Evolutionary conservation across 2,797 vertebrate genomes (phyloP).

Genomic region (Gallinago nigripennis): DNA sequence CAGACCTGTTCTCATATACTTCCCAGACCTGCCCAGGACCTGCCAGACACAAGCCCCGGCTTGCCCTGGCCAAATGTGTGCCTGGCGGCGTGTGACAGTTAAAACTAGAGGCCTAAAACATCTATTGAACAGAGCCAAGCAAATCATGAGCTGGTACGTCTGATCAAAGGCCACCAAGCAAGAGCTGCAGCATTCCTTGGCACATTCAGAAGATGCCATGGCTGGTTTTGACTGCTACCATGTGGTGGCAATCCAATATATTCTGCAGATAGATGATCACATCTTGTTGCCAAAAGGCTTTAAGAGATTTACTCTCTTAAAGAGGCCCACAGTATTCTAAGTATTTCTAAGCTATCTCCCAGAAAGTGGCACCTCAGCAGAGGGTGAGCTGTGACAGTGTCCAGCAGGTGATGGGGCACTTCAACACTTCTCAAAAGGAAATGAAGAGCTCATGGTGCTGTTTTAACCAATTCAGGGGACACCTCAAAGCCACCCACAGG

Average conservation of each 20-base stretch:
- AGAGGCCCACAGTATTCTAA: neutral
- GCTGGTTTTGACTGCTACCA: constrained; percentile 46
- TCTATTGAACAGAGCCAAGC: constrained; percentile 9
- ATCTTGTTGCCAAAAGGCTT: constrained; percentile 18
- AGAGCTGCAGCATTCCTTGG: constrained; percentile 44
- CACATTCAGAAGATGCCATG: neutral
- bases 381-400: neutral
- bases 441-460: neutral
- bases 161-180: constrained; percentile 35
- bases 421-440: neutral
- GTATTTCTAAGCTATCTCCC: neutral
- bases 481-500: neutral
- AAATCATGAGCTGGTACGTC: neutral
- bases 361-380: neutral
- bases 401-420: neutral
- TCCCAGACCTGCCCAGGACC: neutral
- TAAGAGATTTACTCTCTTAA: neutral
- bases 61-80: neutral
- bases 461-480: neutral
- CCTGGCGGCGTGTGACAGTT: neutral
- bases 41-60: neutral
- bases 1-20: neutral
- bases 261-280: constrained; percentile 6
- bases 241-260: neutral
- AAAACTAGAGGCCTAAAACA: constrained; percentile 4